These are phyloP conservation scores for Luffia ferchaultella DNA, from an alignment of 2,888 invertebrate species.

Conservation along the genomic window DNA sequence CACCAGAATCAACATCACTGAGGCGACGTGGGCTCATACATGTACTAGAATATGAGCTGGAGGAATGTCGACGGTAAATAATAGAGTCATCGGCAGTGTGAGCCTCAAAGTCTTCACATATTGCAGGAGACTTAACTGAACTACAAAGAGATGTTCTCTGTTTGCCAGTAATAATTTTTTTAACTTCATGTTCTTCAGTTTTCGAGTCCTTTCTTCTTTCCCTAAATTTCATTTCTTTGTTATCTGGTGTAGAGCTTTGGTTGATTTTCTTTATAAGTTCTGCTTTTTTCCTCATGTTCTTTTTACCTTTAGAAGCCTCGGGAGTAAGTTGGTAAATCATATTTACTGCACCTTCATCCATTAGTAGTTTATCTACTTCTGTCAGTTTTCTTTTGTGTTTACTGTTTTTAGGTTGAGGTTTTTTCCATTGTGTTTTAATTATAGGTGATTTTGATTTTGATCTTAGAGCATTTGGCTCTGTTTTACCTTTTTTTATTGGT, in stretches of 20 bases:
- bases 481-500: conserved; percentile 32
- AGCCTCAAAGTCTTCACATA: conserved; percentile 68
- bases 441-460: conserved; percentile 41
- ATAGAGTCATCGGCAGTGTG: conserved; percentile 78
- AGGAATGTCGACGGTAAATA: conserved; percentile 83
- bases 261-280: conserved; percentile 69
- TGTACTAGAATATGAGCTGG: conserved; percentile 80
- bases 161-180: conserved; percentile 38
- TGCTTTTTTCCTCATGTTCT: conserved; percentile 61
- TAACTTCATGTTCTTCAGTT: conserved; percentile 41
- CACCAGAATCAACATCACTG: conserved; percentile 51
- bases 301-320: conserved; percentile 54
- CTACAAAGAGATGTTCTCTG: conserved; percentile 41
- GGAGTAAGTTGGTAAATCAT: conserved; percentile 82
- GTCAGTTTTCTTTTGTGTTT: conserved; percentile 66
- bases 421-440: conserved; percentile 51
- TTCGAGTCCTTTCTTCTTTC: conserved; percentile 47
- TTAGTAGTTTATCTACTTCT: conserved; percentile 80
- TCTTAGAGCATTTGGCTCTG: conserved; percentile 25
- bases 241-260: conserved; percentile 53
- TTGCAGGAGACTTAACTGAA: conserved; percentile 61
- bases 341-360: conserved; percentile 88
- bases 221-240: conserved; percentile 55
- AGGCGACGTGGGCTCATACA: conserved; percentile 71
- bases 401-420: conserved; percentile 46